These are phyloP conservation scores for Tenualosa thibaudeaui DNA, from an alignment of 2,797 vertebrate species.

Conservation along the genomic window DNA sequence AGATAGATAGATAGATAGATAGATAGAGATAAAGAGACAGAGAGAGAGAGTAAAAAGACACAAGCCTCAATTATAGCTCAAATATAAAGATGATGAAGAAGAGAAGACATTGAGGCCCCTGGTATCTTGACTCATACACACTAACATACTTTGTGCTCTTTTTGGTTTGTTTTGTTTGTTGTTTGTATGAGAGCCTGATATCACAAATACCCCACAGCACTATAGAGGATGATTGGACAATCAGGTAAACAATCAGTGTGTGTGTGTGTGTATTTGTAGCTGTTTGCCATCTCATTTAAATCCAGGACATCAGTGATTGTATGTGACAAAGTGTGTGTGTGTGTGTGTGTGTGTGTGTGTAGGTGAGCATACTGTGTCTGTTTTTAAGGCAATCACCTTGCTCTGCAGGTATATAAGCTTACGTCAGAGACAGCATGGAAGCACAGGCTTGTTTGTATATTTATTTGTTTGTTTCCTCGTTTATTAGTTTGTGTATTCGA, in stretches of 20 bases:
- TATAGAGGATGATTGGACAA: no score
- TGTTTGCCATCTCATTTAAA: background rate
- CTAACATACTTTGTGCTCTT: no score
- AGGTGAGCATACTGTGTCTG: background rate
- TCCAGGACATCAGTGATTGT: background rate
- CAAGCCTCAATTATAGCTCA: no score
- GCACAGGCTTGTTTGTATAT: background rate
- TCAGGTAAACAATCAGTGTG: background rate
- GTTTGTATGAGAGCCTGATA: no score
- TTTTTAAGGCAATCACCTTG: background rate
- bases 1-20: no score
- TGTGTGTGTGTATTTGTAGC: background rate
- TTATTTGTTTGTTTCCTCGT: background rate
- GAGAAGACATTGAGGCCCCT: background rate
- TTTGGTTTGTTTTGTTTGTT: no score
- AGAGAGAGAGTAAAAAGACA: no score
- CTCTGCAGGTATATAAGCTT: background rate
- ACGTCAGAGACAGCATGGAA: background rate
- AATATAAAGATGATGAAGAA: no score
- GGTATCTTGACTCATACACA: background rate
- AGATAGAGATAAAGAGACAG: no score
- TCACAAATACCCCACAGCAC: background rate
- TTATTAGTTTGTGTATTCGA: slow-evolving; percentile 45
- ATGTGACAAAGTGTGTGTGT: no score
- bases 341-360: no score